Base-by-base conservation (phyloP, 2,888 invertebrate genomes). In the Sinodicranocentrus sp. region DNA sequence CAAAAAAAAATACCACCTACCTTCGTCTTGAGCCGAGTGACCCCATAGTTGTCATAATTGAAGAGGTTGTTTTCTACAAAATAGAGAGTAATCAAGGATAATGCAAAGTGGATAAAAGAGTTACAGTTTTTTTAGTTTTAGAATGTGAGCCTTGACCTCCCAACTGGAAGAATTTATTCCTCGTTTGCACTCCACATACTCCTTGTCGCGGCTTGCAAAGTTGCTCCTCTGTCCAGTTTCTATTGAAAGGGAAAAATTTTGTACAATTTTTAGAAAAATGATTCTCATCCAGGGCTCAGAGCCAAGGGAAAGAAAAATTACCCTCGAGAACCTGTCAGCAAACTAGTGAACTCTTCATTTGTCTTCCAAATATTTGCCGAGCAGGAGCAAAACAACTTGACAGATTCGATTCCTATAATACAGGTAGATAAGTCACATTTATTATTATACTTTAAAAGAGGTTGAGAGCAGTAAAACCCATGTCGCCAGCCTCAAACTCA, bases 371-470 rank as follows among this genome's bases (percentile, higher is more conserved):
- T 52, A 1, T 48, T 25, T 3, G 39, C 48, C 2, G 48, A 25
- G 15, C 75, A 75, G 21, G 75, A 75, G 15, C 75, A 75, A 10
- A 48, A 3, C 48, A 48, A 48, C n/a, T 63, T 63, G 21, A 75
- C 48, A 0, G 48, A 52, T 17, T 75, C 75, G 5, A 75, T 28
- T 3, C 15, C 33, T 33, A 33, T 6, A 33, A 33, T n/a, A n/a
- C n/a, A n/a, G n/a, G n/a, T n/a, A n/a, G n/a, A n/a, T n/a, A n/a
- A n/a, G n/a, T n/a, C n/a, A n/a, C n/a, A n/a, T n/a, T n/a, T n/a
- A n/a, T n/a, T n/a, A n/a, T n/a, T n/a, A n/a, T n/a, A n/a, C n/a
- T n/a, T n/a, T n/a, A n/a, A n/a, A n/a, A n/a, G n/a, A n/a, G n/a
- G n/a, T n/a, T n/a, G n/a, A n/a, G n/a, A n/a, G n/a, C n/a, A n/a